phyloP scores from a whole-genome alignment of 2,113 vertebrate species.

The Regulus satrapa region DNA sequence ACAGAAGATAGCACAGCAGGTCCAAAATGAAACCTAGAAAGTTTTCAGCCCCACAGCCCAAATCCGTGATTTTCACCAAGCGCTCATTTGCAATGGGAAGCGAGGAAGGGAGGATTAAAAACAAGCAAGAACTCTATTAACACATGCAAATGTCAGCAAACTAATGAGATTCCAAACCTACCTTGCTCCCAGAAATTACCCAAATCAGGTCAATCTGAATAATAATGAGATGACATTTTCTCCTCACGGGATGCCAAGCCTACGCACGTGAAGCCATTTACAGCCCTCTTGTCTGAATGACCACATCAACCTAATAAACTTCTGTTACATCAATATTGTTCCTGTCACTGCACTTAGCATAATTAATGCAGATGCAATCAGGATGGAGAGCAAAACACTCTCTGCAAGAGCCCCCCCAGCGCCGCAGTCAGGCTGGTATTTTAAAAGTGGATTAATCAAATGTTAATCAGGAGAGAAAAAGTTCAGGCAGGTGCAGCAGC shows the following conservation, averaged over 20 bases:
- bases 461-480: conserved; percentile 61
- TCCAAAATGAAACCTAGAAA: not conserved
- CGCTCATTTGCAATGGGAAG: not conserved
- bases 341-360: conserved; percentile 45
- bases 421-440: conserved; percentile 21
- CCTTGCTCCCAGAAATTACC: not conserved
- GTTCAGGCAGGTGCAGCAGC: conserved; percentile 39
- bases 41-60: not conserved
- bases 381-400: conserved; percentile 50
- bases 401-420: not conserved
- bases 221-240: conserved; percentile 56
- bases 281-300: conserved; percentile 28
- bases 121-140: conserved; percentile 49
- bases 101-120: not conserved
- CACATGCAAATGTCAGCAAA: conserved; percentile 15
- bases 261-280: not conserved
- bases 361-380: conserved; percentile 69
- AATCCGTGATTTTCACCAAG: not conserved
- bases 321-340: conserved; percentile 66
- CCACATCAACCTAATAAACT: conserved; percentile 62
- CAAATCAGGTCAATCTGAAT: conserved; percentile 52
- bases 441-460: conserved; percentile 65
- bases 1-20: not conserved
- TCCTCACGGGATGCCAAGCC: not conserved
- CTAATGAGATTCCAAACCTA: conserved; percentile 47